These are phyloP conservation scores for Hoplias malabaricus DNA, from an alignment of 2,113 vertebrate genomes.

Conservation along the genomic window DNA sequence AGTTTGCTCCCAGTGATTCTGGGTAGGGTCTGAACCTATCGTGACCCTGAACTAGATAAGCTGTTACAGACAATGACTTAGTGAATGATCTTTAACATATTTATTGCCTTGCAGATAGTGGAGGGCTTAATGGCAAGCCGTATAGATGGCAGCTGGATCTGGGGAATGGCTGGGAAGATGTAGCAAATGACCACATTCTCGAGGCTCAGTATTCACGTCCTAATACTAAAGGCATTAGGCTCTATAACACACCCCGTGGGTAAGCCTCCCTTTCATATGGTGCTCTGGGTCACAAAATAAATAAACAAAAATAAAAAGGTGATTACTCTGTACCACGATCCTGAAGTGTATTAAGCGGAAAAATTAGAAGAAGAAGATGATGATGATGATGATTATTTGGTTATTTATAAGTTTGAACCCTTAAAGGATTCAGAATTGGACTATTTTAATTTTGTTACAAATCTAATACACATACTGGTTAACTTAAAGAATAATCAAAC, in stretches of 20 bases:
- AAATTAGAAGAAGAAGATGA: too few species aligned
- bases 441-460: not conserved
- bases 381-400: too few species aligned
- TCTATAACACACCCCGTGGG: slow-evolving; percentile 69
- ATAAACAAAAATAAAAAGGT: too few species aligned
- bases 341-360: too few species aligned
- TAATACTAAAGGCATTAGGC: slow-evolving; percentile 61
- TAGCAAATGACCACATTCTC: slow-evolving; percentile 65
- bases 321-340: too few species aligned
- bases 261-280: slow-evolving; percentile 37
- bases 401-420: too few species aligned
- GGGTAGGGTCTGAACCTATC: too few species aligned
- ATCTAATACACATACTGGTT: not conserved
- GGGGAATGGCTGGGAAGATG: slow-evolving; percentile 56
- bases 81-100: too few species aligned
- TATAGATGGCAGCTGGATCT: slow-evolving; percentile 69
- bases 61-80: too few species aligned
- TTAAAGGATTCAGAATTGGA: not conserved
- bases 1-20: too few species aligned
- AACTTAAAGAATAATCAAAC: not conserved
- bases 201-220: slow-evolving; percentile 72
- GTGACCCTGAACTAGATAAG: too few species aligned
- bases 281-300: not conserved
- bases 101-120: slow-evolving; percentile 20
- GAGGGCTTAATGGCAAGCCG: slow-evolving; percentile 32